Base-by-base conservation (phyloP, 2,888 invertebrate genomes). In the Epinotia nisella region DNA sequence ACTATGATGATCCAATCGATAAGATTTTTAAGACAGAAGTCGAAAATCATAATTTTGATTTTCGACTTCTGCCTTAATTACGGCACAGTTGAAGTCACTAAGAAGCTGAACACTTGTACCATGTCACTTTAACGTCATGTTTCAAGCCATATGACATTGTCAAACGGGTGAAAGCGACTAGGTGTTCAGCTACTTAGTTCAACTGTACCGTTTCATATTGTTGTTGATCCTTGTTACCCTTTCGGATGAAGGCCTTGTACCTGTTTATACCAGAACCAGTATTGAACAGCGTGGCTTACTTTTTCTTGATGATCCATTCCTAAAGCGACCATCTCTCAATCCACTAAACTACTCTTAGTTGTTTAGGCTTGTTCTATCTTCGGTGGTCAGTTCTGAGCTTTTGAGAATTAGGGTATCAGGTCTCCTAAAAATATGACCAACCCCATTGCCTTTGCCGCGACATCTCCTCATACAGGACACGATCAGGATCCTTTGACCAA, bases 1-100 rank as follows among this genome's bases (percentile, higher is more conserved):
- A 41, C 64, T 53, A 17, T 55, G 66, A 66, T 41, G 39, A 65
- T 53, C 66, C 66, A 21, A 65, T 65, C 55, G 39, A 65, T 65
- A 39, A 21, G 65, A 55, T 19, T 51, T 62, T 17, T 39, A 19
- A 19, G 19, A 7, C 7, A 7, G 58, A 7, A 29, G 24, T 29
- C 7, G n/a, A 1, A 49, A 7, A 15, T n/a, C n/a, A 49, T n/a
- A 49, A 49, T n/a, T 1, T 0, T 24, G n/a, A n/a, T 3, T 13
- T 13, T 4, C n/a, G n/a, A n/a, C n/a, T n/a, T n/a, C n/a, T n/a
- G n/a, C n/a, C n/a, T n/a, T n/a, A n/a, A n/a, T n/a, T n/a, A n/a
- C n/a, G n/a, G n/a, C n/a, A n/a, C n/a, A n/a, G 41, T 41, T 41
- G n/a, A 49, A 49, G n/a, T 49, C n/a, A 5, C 49, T 5, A n/a